Evolutionary conservation across 23 tunicate genomes (phyloP).

Genomic region (Pegea sp.): DNA sequence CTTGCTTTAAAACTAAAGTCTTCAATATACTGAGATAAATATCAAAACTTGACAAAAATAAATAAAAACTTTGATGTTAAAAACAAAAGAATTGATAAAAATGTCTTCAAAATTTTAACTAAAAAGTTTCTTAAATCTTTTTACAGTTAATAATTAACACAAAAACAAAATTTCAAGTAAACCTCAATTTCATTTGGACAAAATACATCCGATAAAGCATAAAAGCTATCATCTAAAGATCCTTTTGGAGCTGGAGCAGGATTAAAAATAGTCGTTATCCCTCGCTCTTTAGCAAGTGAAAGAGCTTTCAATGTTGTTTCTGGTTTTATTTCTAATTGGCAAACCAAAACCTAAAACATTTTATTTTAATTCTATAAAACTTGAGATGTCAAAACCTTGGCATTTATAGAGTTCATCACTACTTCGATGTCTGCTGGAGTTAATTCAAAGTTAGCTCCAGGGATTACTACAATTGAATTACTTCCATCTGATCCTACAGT

Average conservation of each 20-base stretch:
- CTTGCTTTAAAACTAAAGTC: no score
- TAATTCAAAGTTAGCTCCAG: slow-evolving; percentile 66
- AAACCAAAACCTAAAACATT: slow-evolving; percentile 33
- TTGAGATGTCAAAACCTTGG: background rate
- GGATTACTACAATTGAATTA: slow-evolving; percentile 37
- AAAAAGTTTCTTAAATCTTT: no score
- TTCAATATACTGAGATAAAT: background rate
- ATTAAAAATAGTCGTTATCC: slow-evolving; percentile 34
- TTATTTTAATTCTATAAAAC: no score
- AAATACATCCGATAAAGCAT: slow-evolving; percentile 22
- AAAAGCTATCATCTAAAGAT: slow-evolving; percentile 13
- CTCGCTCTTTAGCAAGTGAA: slow-evolving; percentile 21
- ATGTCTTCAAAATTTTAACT: no score
- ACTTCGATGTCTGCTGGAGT: slow-evolving; percentile 10
- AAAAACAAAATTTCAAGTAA: background rate
- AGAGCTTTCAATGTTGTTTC: slow-evolving; percentile 27
- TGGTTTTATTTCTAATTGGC: slow-evolving; percentile 48
- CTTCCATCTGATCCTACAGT: slow-evolving; percentile 34
- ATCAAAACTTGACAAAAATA: no score
- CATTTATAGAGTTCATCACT: slow-evolving; percentile 3
- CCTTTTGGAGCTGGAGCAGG: slow-evolving; percentile 64
- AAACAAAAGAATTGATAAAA: no score
- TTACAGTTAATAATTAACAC: no score
- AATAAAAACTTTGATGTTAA: no score
- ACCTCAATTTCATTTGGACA: slow-evolving; percentile 76